A percentile compares a stretch with the other conserved stretches of the same genome.
phyloP scores from a whole-genome alignment of 2,113 vertebrate species.

The Narcine bancroftii region DNA sequence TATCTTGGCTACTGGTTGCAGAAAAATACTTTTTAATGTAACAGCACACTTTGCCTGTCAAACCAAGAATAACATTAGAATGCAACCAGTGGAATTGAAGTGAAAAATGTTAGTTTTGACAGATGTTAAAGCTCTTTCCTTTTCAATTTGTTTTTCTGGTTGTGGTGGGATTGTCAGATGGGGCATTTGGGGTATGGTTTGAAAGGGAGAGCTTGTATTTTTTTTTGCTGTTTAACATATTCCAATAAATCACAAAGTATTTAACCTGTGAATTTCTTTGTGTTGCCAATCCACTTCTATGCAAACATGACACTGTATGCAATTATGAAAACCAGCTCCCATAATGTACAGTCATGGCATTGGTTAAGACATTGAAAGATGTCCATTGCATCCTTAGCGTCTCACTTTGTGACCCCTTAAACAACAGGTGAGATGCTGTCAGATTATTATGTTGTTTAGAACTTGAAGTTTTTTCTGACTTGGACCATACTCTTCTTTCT shows the following conservation, averaged over 20 bases:
- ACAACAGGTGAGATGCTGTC: neutral
- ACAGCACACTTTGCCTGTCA: neutral
- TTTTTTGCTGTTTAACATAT: neutral
- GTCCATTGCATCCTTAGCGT: neutral
- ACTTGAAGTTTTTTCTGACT: neutral
- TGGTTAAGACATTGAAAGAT: neutral
- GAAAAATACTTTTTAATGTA: neutral
- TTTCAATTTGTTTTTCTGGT: neutral
- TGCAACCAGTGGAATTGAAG: neutral
- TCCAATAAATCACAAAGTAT: neutral
- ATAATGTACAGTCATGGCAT: neutral
- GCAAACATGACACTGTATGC: neutral
- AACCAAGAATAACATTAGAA: neutral
- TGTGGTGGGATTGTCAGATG: neutral
- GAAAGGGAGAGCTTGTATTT: neutral
- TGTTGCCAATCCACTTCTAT: neutral
- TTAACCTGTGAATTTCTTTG: neutral
- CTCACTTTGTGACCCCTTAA: neutral
- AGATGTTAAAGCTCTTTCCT: neutral
- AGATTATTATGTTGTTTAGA: neutral
- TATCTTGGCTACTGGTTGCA: too few relatives aligned
- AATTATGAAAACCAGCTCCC: neutral
- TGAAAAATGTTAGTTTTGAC: neutral
- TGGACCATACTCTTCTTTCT: too few relatives aligned
- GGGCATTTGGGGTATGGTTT: neutral